Evolutionary conservation across 2,888 invertebrate species (phyloP), one percentile per base, ranked within the genome.

Genomic region (Chrysodeixis includens): DNA sequence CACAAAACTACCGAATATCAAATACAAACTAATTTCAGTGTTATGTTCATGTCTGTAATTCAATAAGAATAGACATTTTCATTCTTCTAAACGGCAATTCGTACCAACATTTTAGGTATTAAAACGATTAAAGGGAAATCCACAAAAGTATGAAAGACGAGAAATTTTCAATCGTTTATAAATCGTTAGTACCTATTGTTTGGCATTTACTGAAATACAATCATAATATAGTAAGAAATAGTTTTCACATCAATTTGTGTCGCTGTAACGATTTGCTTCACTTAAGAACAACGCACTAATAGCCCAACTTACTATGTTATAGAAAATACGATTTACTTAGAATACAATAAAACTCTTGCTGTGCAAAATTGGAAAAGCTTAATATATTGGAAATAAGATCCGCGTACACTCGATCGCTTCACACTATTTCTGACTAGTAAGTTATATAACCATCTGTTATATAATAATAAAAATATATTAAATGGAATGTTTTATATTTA

Each of bases 261-360:
- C 26, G 60, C 20, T 46, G 59, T 64, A 52, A 30, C 46, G 68
- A 66, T 69, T 66, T 61, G 58, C 62, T 58, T 69, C 56, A 73
- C 70, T 44, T 44, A 58, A 35, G 26, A 59, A 74, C 61, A 69
- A 56, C 22, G 40, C 61, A 69, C 58, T 69, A 69, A 74, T 74
- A 32, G 14, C 51, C 26, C 1, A 55, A 1, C 44, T 57, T 60
- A 63, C 57, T 61, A 55, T 51, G 57, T 66, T 32, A 54, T 35
- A 57, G 26, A 60, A 73, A 60, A 69, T 64, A 56, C 49, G 18
- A 72, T 30, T 52, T 30, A 49, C 10, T 57, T 59, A 54, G 16
- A 60, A 58, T 52, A 46, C 20, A 30, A n/a, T 35, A 40, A 40
- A 40, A 40, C 40, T 40, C 40, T 40, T 40, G 40, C 40, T 40